phyloP scores from a whole-genome alignment of 2,797 vertebrate species.

The Diceros bicornis region DNA sequence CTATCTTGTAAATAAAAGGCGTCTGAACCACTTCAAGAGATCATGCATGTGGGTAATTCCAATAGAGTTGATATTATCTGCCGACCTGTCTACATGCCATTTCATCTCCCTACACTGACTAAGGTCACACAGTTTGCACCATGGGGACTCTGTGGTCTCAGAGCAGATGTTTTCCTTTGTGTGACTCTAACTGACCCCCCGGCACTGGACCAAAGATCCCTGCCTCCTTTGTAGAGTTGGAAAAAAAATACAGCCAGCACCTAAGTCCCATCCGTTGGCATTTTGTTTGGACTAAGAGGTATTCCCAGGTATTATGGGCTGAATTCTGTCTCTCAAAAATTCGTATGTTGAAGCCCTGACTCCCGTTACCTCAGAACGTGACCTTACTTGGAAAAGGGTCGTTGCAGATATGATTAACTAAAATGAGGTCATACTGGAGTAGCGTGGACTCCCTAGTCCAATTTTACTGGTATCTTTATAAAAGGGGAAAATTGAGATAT shows the following conservation, averaged over 20 bases:
- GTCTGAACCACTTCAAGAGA: not conserved
- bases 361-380: not conserved
- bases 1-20: not conserved
- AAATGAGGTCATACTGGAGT: not conserved
- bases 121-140: not conserved
- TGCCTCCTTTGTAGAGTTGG: not conserved
- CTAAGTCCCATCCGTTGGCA: not conserved
- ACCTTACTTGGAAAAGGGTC: not conserved
- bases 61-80: not conserved
- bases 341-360: not conserved
- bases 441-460: not conserved
- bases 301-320: not conserved
- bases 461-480: not conserved
- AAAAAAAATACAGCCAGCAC: not conserved
- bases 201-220: not conserved
- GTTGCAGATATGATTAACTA: not conserved
- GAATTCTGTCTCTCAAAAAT: not conserved
- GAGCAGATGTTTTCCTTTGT: not conserved
- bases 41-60: not conserved
- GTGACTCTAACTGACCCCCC: not conserved
- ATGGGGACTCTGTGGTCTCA: not conserved
- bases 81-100: not conserved
- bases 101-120: not conserved
- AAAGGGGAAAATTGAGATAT: not conserved
- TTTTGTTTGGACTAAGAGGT: not conserved